phyloP scores from a whole-genome alignment of 92 coral and sea anemone genomes.

The Porites divaricata region DNA sequence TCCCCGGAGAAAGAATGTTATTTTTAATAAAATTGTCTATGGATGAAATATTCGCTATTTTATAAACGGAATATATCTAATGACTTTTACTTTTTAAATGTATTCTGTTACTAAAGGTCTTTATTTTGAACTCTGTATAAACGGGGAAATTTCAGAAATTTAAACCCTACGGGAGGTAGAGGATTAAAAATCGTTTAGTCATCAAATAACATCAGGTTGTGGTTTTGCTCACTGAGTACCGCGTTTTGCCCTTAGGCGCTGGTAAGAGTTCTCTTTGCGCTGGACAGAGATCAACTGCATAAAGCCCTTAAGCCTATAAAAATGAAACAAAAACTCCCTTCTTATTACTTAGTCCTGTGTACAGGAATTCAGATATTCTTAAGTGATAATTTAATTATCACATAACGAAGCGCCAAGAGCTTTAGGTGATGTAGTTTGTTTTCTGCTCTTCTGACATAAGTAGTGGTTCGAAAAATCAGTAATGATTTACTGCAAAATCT shows the following conservation, averaged over 20 bases:
- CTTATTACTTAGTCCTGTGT: slow-evolving; percentile 2
- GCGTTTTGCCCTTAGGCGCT: slow-evolving; percentile 26
- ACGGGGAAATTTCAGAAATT: background rate
- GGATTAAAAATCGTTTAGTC: background rate
- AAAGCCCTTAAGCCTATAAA: background rate
- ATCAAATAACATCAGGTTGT: background rate
- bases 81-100: too few species aligned
- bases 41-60: background rate
- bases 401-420: background rate
- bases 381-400: background rate
- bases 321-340: background rate
- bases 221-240: slow-evolving; percentile 2
- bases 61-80: background rate
- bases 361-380: background rate
- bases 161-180: background rate
- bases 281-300: background rate
- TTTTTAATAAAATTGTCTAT: background rate
- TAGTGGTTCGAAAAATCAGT: background rate
- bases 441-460: background rate
- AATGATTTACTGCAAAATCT: too few species aligned
- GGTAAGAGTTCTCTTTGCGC: too few species aligned
- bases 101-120: background rate
- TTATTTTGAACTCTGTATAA: background rate
- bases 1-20: background rate
- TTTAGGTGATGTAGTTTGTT: background rate